Conservation (phyloP, 2,113 vertebrate genomes). For the Myrmecobius fasciatus region DNA sequence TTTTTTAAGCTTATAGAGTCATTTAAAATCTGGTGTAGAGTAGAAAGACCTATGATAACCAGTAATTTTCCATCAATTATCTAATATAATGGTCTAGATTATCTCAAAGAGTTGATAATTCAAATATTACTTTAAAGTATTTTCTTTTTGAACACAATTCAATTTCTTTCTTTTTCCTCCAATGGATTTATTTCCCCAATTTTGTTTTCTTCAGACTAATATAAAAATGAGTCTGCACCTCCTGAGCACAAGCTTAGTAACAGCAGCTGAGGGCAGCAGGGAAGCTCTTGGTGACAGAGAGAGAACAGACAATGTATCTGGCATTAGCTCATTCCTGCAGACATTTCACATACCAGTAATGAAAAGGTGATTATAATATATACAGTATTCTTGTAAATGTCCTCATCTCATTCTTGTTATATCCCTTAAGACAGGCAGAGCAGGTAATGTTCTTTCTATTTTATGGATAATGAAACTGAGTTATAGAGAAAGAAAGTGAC, state of each 20-base stretch:
- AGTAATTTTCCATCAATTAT: constrained; percentile 18
- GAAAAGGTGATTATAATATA: neutral
- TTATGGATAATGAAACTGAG: neutral
- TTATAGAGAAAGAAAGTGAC: neutral
- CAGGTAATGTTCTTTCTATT: neutral
- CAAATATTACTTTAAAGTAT: constrained; percentile 47
- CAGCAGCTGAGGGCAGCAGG: neutral
- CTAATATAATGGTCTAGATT: neutral
- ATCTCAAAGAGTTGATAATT: neutral
- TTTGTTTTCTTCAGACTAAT: constrained; percentile 5
- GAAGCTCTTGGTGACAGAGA: neutral
- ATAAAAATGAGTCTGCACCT: neutral
- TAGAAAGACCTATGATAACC: constrained; percentile 11
- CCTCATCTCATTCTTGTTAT: neutral
- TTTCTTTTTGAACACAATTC: neutral
- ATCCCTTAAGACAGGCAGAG: neutral
- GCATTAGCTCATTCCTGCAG: neutral
- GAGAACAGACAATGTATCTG: neutral
- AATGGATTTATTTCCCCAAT: constrained; percentile 22
- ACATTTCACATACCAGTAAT: neutral
- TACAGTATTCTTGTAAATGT: neutral
- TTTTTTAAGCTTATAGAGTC: neutral
- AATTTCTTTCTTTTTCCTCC: constrained; percentile 19
- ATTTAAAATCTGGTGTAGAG: constrained; percentile 12
- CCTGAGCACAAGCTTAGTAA: neutral